A percentile compares a stretch with the other conserved stretches of the same genome.
Conservation (phyloP, 1,140 invertebrate genomes). For the Diuraphis noxia region DNA sequence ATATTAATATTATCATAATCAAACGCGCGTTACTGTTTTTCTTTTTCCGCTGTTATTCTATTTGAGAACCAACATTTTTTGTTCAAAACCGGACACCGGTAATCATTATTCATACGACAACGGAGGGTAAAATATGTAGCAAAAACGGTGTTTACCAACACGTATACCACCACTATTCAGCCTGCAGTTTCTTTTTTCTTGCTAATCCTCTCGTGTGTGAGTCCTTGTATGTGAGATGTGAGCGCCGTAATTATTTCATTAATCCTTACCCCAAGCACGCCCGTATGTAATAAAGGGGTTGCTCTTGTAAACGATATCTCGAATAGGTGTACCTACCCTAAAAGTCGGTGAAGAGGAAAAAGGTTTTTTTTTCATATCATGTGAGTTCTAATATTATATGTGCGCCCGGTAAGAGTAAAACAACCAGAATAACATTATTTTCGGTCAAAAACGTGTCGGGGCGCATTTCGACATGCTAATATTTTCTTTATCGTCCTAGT, state of each 20-base stretch:
- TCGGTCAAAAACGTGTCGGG: conserved; percentile 32
- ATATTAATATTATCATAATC: not conserved
- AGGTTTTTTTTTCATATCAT: conserved; percentile 12
- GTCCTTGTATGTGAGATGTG: not conserved
- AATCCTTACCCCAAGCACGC: conserved; percentile 37
- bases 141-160: conserved; percentile 35
- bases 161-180: not conserved
- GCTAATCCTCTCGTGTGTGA: conserved; percentile 40
- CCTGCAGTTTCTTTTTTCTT: conserved; percentile 17
- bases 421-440: not conserved
- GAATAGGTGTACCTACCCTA: not conserved
- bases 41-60: too few species aligned
- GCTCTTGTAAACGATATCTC: conserved; percentile 47
- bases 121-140: conserved; percentile 27
- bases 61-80: not conserved
- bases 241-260: conserved; percentile 51
- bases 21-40: not conserved
- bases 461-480: not conserved
- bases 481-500: not conserved
- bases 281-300: conserved; percentile 30
- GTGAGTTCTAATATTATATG: not conserved
- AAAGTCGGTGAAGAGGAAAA: conserved; percentile 40
- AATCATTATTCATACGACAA: conserved; percentile 50
- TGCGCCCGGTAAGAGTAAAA: not conserved
- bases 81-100: not conserved